phyloP scores from a whole-genome alignment of 53 echinoderm and acorn worm genomes.

The Holothuria scabra region DNA sequence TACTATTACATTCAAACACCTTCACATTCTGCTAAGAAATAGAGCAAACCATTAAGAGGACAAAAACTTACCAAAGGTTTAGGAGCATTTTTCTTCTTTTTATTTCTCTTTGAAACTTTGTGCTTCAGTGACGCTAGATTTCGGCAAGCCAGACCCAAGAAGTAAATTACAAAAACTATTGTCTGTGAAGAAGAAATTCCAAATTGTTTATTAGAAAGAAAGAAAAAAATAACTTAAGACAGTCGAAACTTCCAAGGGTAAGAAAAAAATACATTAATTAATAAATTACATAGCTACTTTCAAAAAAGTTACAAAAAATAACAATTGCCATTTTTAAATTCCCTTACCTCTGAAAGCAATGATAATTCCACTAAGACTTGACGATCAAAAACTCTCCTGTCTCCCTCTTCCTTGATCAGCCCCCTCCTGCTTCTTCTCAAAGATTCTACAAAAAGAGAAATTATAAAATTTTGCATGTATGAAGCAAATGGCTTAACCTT shows the following conservation, averaged over 20 bases:
- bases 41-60: too few species aligned
- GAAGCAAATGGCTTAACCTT: too few species aligned
- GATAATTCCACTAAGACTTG: conserved; percentile 70
- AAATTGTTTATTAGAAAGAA: neutral
- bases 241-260: too few species aligned
- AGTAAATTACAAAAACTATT: conserved; percentile 68
- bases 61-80: conserved; percentile 71
- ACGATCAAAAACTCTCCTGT: conserved; percentile 65
- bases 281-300: too few species aligned
- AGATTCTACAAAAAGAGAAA: conserved; percentile 53
- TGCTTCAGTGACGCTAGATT: conserved; percentile 76
- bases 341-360: conserved; percentile 75
- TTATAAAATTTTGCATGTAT: neutral
- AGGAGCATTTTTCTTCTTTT: conserved; percentile 83
- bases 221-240: neutral
- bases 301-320: too few species aligned
- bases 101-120: conserved; percentile 68
- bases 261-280: too few species aligned
- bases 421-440: conserved; percentile 75
- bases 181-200: conserved; percentile 52
- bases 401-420: conserved; percentile 70
- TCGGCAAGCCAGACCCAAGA: conserved; percentile 71
- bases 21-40: too few species aligned
- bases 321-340: too few species aligned
- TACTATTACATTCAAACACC: too few species aligned